Evolutionary conservation across 2,797 vertebrate species (phyloP), one percentile per base, ranked within the genome.

Genomic region (Tokudaia tokunoshimensis): DNA sequence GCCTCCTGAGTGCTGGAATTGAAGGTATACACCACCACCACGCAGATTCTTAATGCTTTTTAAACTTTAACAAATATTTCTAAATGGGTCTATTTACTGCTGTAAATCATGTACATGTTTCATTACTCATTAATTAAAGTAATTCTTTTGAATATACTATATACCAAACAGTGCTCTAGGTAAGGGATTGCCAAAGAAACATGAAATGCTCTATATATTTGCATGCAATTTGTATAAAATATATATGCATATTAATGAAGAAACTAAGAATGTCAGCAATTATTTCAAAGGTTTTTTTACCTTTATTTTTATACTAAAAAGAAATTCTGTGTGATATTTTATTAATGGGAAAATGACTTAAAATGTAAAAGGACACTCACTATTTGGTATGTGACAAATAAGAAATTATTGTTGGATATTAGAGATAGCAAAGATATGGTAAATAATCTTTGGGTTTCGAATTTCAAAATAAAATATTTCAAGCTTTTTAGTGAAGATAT

Each of bases 391-490:
- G 41, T 55, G 29, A 93, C 52, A 17, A 26, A 75, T 8, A 10
- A 55, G 82, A 87, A 74, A 61, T 55, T 92, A 86, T 80, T 94
- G 84, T n/a, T 84, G 26, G 15, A 94, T 87, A 10, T 29, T n/a
- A 91, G 47, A 82, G 14, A 94, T 57, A 85, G 93, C 67, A 94
- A 96, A 91, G 47, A 79, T 31, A 47, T 44, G 80, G 61, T 37
- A 79, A 84, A 75, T 44, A 26, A 76, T 14, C 12, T 44, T 10
- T 47, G 44, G 61, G 13, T 26, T 91, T 91, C 70, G 78, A 96
- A 70, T 26, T 91, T 89, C 79, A 94, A 96, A 75, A 61, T 20
- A 92, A 96, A 91, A 91, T 76, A 83, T 79, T 94, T 72, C 4
- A 72, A 88, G 65, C n/a, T 84, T 82, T 89, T 7, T 31, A 61